These are phyloP conservation scores for Hoplias malabaricus DNA, from an alignment of 2,113 vertebrate species.

Conservation along the genomic window DNA sequence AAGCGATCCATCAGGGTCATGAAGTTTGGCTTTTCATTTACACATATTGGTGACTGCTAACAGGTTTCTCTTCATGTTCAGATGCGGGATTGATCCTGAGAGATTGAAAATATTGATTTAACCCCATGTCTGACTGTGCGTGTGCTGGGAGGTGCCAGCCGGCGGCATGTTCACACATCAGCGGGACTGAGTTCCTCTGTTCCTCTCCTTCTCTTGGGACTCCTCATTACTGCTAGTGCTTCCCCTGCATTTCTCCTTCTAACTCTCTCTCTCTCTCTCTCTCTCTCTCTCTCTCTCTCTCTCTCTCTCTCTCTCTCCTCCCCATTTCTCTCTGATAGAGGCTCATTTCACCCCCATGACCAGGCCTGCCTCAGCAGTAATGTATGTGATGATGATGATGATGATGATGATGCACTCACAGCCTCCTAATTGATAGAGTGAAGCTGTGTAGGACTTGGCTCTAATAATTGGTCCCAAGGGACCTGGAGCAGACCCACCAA, in stretches of 20 bases:
- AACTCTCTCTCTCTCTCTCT: conserved; percentile 66
- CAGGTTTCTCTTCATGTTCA: conserved; percentile 90
- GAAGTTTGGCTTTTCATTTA: conserved; percentile 98
- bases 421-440: conserved; percentile 98
- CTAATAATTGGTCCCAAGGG: conserved; percentile 95
- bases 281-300: conserved; percentile 13
- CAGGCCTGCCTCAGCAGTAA: conserved; percentile 89
- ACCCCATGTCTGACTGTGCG: conserved; percentile 88
- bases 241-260: conserved; percentile 73
- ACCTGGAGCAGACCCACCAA: conserved; percentile 79
- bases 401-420: conserved; percentile 85
- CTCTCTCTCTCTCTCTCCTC: background rate
- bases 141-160: conserved; percentile 83
- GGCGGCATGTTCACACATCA: conserved; percentile 88
- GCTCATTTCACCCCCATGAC: conserved; percentile 84
- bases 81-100: conserved; percentile 94
- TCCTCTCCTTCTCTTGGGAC: conserved; percentile 84
- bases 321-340: conserved; percentile 69
- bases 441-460: conserved; percentile 88
- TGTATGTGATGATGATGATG: conserved; percentile 85
- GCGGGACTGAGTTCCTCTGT: conserved; percentile 80
- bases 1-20: conserved; percentile 60
- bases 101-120: conserved; percentile 99
- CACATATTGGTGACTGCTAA: conserved; percentile 89
- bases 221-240: conserved; percentile 93